Base-by-base conservation (phyloP, 2,113 vertebrate genomes). In the Oxyura jamaicensis region DNA sequence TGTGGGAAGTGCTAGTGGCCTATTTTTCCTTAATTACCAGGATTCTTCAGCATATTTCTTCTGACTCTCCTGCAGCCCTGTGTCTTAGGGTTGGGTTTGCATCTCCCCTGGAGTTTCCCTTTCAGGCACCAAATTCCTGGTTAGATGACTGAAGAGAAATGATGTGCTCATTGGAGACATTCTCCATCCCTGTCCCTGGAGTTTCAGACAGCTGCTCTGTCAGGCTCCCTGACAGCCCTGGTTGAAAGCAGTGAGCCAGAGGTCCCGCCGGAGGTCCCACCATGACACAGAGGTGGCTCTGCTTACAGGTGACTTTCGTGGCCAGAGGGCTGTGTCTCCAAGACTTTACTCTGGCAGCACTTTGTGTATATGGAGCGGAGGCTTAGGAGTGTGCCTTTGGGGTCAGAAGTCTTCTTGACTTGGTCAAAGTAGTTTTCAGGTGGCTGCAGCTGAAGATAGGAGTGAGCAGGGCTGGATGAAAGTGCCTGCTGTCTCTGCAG, bases 141-240 rank as follows among this genome's bases (percentile, higher is more conserved):
- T 41, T 39, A 36, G 2, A 71, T 18, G n/a, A n/a, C 20, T 66
- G 36, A 93, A 73, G 21, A 88, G 73, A 50, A 85, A 75, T 26
- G 0, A 66, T 6, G 22, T 28, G 16, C 55, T 91, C 46, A n/a
- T 55, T 25, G 36, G 53, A 88, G 46, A 21, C 6, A 6, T 68
- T 79, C 41, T 42, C 67, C 35, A 46, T 46, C 25, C 31, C 0
- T 5, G 65, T 14, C 83, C 68, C 48, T 62, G 42, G 50, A 2
- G 3, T 55, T 76, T 41, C 0, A 0, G 60, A 58, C 22, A 67
- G 69, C 29, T 71, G n/a, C 41, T 93, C 25, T 80, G 63, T 15
- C 46, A 20, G 19, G 46, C 39, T 76, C 84, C 48, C 63, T 52
- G 44, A 42, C 84, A 92, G 50, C 26, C 39, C 46, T 50, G 4